phyloP scores from a whole-genome alignment of 2,888 invertebrate species.

The Antheraea assamensis region DNA sequence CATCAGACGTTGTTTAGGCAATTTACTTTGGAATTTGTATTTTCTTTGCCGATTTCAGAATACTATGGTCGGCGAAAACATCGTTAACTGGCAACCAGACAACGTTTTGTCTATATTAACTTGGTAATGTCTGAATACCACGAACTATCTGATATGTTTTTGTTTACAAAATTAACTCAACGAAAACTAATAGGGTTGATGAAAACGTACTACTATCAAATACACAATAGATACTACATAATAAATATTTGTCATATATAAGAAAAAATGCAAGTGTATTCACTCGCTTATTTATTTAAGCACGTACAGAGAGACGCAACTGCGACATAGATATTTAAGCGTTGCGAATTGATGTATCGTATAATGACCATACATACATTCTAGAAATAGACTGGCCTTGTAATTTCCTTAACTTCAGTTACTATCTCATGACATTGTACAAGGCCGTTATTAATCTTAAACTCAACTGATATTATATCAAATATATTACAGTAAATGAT shows the following conservation, averaged over 20 bases:
- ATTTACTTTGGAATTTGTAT: background rate
- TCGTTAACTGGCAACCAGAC: no score
- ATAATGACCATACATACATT: slow-evolving; percentile 17
- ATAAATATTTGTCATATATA: background rate
- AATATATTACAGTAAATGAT: background rate
- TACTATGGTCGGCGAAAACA: background rate
- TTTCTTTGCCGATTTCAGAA: background rate
- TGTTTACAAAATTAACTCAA: background rate
- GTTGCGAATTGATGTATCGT: slow-evolving; percentile 7
- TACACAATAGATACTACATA: background rate
- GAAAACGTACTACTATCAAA: background rate
- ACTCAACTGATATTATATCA: slow-evolving; percentile 25
- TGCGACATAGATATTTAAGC: background rate
- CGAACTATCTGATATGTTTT: background rate
- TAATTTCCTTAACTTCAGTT: slow-evolving; percentile 52
- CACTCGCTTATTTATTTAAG: background rate
- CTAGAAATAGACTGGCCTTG: slow-evolving; percentile 55
- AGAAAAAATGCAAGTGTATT: background rate
- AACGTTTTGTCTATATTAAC: no score
- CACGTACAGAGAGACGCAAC: background rate
- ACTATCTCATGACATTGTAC: slow-evolving; percentile 59
- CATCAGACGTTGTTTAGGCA: background rate
- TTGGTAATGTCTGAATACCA: background rate
- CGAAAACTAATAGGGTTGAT: background rate
- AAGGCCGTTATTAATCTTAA: slow-evolving; percentile 59